Percentiles rank a stretch among this genome's conserved stretches.
These are phyloP conservation scores for Neomonachus schauinslandi DNA, from an alignment of 2,113 vertebrate genomes.

Conservation along the genomic window DNA sequence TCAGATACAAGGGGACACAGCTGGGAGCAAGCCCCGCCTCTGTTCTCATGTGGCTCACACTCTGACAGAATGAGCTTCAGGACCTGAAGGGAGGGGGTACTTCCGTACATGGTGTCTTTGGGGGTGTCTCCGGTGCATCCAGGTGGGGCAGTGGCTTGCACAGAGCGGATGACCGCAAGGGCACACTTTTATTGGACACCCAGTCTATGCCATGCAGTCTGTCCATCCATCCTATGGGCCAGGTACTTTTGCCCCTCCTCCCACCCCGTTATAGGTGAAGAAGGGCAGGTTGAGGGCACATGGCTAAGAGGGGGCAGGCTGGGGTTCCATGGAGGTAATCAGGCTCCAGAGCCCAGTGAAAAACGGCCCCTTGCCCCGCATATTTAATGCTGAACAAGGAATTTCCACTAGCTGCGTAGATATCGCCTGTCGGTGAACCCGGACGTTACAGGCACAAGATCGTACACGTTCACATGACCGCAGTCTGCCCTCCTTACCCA, in stretches of 20 bases:
- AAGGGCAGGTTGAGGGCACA: neutral
- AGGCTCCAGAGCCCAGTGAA: neutral
- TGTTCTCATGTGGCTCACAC: neutral
- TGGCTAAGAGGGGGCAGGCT: neutral
- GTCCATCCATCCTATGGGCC: neutral
- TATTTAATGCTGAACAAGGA: neutral
- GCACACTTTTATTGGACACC: neutral
- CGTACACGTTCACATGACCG: neutral
- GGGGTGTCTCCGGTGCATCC: neutral
- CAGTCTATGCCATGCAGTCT: neutral
- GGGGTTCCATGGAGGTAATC: neutral
- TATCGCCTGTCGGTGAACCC: neutral
- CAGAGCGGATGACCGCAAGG: accelerated
- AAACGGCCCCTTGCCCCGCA: no score
- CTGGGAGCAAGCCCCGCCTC: neutral
- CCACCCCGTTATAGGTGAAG: neutral
- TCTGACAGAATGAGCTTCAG: neutral
- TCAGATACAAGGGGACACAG: neutral
- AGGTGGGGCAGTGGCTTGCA: neutral
- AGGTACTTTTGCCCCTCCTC: neutral
- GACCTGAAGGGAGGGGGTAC: neutral
- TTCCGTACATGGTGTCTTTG: neutral
- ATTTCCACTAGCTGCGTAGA: neutral
- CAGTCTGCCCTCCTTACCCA: neutral
- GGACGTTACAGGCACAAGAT: neutral